Evolutionary conservation across 2,113 vertebrate genomes (phyloP).

Genomic region (Rhagologus leucostigma): DNA sequence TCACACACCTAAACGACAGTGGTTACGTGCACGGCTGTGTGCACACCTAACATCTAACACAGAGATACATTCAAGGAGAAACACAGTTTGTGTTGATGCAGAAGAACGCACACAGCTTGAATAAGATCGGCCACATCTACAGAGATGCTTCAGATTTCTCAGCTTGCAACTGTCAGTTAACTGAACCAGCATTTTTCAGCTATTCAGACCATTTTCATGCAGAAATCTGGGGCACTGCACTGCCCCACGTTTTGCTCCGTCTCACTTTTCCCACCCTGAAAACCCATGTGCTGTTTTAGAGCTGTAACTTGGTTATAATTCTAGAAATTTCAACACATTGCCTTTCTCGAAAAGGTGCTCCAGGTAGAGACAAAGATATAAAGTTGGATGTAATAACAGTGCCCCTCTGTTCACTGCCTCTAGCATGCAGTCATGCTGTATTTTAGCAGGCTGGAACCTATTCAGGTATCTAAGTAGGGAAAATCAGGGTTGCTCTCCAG

Average conservation of each 20-base stretch:
- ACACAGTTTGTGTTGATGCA: neutral
- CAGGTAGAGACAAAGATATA: neutral
- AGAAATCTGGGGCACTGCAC: neutral
- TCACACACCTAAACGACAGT: neutral
- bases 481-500: neutral
- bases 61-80: neutral
- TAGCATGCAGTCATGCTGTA: neutral
- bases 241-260: neutral
- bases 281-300: neutral
- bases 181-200: neutral
- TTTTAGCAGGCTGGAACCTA: neutral
- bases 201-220: neutral
- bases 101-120: neutral
- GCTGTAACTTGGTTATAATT: neutral
- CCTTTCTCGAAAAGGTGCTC: neutral
- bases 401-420: neutral
- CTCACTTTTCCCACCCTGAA: neutral
- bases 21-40: rapidly evolving
- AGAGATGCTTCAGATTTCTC: neutral
- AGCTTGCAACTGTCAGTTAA: neutral
- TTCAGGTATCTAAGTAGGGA: neutral
- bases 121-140: rapidly evolving
- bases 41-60: neutral
- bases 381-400: neutral
- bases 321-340: neutral